Base-by-base conservation (phyloP, 2,888 invertebrate genomes). In the Caenorhabditis macrosperma region DNA sequence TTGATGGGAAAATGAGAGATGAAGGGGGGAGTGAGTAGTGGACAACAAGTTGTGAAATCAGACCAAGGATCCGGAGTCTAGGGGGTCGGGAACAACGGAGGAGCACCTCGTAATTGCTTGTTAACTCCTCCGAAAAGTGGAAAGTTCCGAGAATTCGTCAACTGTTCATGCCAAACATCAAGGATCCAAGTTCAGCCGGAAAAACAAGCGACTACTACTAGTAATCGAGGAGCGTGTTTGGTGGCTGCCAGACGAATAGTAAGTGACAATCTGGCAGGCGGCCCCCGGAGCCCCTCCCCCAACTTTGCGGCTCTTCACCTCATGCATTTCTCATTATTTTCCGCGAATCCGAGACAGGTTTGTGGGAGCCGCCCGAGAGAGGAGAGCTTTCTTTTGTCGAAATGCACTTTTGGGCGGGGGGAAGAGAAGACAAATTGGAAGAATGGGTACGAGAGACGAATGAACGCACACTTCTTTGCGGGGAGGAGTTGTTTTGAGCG, bases 301-400 rank as follows among this genome's bases (percentile, higher is more conserved):
- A 7, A 28, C 15, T 50, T 38, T 15, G n/a, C 35, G 12, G 50
- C 28, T 33, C 60, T 60, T 69, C 69, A 55, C 55, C 30, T 72
- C 72, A 72, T 72, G 72, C 72, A 72, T 72, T 72, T 72, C 48
- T 63, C 72, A 72, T 72, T 72, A 28, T 72, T 72, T 72, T 72
- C 63, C 57, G 78, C 59, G 69, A 69, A 69, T 69, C 22, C 41
- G 22, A 26, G 28, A 22, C 28, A 12, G 24, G 6, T 41, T 26
- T 12, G 17, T 28, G 50, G 41, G n/a, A n/a, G n/a, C n/a, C n/a
- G n/a, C n/a, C n/a, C n/a, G n/a, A n/a, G n/a, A n/a, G n/a, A n/a
- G n/a, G n/a, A n/a, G n/a, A n/a, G n/a, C n/a, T n/a, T n/a, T n/a
- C 30, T 41, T 17, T 0, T 46, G 52, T 71, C 26, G 33, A 24